A percentile compares a stretch with the other conserved stretches of the same genome.
These are phyloP conservation scores for Hyperopisus bebe DNA, from an alignment of 2,113 vertebrate species.

Conservation along the genomic window DNA sequence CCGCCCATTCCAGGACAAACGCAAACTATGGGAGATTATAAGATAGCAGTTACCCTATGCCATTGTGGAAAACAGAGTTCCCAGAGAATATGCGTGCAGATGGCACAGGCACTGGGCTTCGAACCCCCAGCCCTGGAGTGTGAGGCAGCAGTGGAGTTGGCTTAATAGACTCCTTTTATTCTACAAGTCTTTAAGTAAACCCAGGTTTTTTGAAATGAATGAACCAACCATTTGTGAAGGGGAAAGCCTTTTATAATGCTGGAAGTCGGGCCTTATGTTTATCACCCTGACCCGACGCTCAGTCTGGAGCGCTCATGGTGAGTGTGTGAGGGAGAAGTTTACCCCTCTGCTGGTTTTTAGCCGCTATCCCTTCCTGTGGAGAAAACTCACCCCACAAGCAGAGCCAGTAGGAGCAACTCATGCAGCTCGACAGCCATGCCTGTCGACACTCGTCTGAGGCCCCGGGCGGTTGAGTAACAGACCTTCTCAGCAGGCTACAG, in stretches of 20 bases:
- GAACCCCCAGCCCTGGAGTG: neutral
- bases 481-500: neutral
- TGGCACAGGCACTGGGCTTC: neutral
- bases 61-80: neutral
- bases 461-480: neutral
- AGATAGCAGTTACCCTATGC: neutral
- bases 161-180: neutral
- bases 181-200: neutral
- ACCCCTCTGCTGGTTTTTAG: neutral
- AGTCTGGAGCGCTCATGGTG: neutral
- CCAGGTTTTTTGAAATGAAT: neutral
- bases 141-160: neutral
- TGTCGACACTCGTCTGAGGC: neutral
- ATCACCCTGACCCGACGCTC: neutral
- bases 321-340: neutral
- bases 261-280: neutral
- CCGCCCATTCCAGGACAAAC: neutral
- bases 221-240: neutral
- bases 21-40: neutral
- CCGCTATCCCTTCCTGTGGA: neutral
- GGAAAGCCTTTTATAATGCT: neutral
- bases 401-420: neutral
- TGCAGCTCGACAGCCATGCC: neutral
- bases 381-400: neutral
- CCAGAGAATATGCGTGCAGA: neutral